phyloP scores from a whole-genome alignment of 30 jellyfish, hydroid and myxozoan species.

The Chrysaora quinquecirrha region DNA sequence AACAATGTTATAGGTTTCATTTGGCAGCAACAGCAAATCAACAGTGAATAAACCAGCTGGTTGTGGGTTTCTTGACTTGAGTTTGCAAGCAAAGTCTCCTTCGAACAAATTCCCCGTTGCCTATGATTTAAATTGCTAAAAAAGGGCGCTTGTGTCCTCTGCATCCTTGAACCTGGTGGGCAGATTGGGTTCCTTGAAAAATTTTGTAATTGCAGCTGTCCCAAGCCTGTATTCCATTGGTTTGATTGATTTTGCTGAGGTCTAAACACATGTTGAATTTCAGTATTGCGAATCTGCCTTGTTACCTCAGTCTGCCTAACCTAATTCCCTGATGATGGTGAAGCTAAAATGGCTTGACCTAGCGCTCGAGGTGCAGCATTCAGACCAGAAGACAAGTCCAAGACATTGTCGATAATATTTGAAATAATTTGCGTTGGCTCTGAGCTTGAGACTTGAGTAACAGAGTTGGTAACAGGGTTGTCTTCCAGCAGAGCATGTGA shows the following conservation, averaged over 20 bases:
- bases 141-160: neutral
- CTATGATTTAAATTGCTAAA: neutral
- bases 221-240: neutral
- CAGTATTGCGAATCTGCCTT: neutral
- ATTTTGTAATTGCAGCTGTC: slow-evolving; percentile 3
- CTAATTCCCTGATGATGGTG: neutral
- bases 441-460: no score
- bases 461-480: no score
- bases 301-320: neutral
- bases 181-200: neutral
- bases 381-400: neutral
- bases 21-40: slow-evolving; percentile 6
- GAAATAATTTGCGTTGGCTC: neutral
- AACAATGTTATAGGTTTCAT: neutral
- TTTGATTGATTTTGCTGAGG: neutral
- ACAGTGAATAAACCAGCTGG: neutral
- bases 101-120: slow-evolving; percentile 5
- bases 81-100: neutral
- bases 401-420: neutral
- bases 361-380: slow-evolving; percentile 7
- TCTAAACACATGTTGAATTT: neutral
- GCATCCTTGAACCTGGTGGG: neutral
- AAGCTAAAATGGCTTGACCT: neutral
- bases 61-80: neutral
- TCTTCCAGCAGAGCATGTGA: no score